Evolutionary conservation across 1,140 invertebrate genomes (phyloP), one percentile per base, ranked within the genome.

Genomic region (Homalodisca vitripennis): DNA sequence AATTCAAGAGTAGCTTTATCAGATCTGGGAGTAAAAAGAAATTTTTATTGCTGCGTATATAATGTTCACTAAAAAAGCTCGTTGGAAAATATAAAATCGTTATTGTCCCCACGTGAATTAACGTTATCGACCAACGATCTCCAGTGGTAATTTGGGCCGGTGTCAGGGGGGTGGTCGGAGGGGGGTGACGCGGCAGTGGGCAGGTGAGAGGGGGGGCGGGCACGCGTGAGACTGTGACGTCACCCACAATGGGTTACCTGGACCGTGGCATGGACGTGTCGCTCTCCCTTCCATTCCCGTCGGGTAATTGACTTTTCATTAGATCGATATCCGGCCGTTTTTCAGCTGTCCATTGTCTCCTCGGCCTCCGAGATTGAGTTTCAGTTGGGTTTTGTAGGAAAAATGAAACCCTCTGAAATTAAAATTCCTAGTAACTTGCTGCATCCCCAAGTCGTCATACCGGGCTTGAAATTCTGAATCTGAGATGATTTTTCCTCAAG

Each of bases 321-420:
- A 24, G 14, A 22, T 60, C 55, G 27, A 60, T 60, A 60, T 60
- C 55, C 55, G 55, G 55, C 29, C 20, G 55, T 60, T 60, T 60
- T 60, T 10, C 3, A 51, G 3, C 22, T n/a, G 22, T 51, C 22
- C 17, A 10, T 41, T 41, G 6, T 17, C 6, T 10, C 6, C 6
- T 6, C 17, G 22, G 48, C 17, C 3, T 3, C 14, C 14, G 22
- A 10, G 6, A n/a, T 12, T 51, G 22, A 20, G 3, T 51, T n/a
- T n/a, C 22, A 3, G 3, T n/a, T 51, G 22, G 6, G 6, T 22
- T 6, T 10, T 51, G 3, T n/a, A 3, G 22, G 3, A 3, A 3
- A 51, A 51, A 51, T 20, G 48, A 51, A n/a, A 51, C 14, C 3
- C 14, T 41, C 17, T 10, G 6, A 17, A 10, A 41, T 41, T 41